phyloP scores from a whole-genome alignment of 2,888 invertebrate genomes.

The Tortricodes alternella region DNA sequence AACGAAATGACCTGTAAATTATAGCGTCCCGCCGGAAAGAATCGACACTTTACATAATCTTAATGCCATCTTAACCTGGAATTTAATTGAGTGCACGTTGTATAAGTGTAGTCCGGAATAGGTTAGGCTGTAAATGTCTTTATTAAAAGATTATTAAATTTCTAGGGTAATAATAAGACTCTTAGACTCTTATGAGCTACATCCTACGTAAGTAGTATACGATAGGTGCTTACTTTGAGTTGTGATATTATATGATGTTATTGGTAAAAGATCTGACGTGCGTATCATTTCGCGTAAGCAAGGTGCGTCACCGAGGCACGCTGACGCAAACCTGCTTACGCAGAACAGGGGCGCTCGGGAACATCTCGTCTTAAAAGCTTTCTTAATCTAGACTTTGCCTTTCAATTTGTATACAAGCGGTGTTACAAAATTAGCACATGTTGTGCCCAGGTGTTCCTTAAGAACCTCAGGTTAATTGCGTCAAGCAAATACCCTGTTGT shows the following conservation, averaged over 20 bases:
- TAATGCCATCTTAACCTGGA: background rate
- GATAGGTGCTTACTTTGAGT: background rate
- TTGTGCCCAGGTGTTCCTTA: too few relatives aligned
- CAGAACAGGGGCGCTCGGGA: background rate
- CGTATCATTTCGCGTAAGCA: slow-evolving; percentile 5
- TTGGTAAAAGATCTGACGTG: background rate
- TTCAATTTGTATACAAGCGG: background rate
- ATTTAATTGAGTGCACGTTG: slow-evolving; percentile 1
- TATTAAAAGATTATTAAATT: too few relatives aligned
- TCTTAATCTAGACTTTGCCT: background rate
- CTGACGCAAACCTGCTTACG: slow-evolving; percentile 18
- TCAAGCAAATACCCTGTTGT: too few relatives aligned
- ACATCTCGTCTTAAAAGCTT: background rate
- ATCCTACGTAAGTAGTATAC: too few relatives aligned
- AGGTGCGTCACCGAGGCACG: slow-evolving; percentile 6
- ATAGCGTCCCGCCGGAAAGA: slow-evolving; percentile 2
- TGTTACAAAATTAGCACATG: background rate
- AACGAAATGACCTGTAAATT: slow-evolving; percentile 21
- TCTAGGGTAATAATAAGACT: too few relatives aligned
- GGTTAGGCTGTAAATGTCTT: background rate
- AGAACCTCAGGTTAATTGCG: too few relatives aligned
- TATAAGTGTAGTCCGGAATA: background rate
- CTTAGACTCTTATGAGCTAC: too few relatives aligned
- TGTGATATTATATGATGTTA: background rate
- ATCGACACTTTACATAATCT: slow-evolving; percentile 1